Evolutionary conservation across 2,888 invertebrate genomes (phyloP).

Genomic region (Prosopocoilus inquinatus): DNA sequence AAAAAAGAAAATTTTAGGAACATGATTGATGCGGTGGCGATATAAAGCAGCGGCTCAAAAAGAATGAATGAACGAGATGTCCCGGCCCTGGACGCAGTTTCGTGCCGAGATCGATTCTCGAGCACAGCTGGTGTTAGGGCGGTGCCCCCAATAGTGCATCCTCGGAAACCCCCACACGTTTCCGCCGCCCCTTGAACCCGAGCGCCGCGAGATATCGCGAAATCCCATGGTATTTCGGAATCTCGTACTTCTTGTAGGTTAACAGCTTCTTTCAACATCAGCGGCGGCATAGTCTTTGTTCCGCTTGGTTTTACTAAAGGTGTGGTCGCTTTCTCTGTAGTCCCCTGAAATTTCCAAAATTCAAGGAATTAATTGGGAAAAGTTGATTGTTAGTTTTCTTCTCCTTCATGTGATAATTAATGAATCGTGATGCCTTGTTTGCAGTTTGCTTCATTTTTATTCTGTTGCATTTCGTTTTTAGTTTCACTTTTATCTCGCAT

Average conservation of each 20-base stretch:
- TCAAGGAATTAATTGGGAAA: too few relatives aligned
- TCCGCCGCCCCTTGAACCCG: neutral
- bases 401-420: too few relatives aligned
- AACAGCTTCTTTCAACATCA: neutral
- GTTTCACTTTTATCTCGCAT: too few relatives aligned
- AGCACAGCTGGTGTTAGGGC: slow-evolving; percentile 50
- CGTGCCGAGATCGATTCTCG: slow-evolving; percentile 44
- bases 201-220: slow-evolving; percentile 14
- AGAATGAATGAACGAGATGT: slow-evolving; percentile 33
- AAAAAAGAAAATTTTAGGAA: neutral
- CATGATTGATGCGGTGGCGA: slow-evolving; percentile 18
- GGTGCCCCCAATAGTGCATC: slow-evolving; percentile 40
- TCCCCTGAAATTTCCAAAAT: too few relatives aligned
- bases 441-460: too few relatives aligned
- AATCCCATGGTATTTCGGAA: slow-evolving; percentile 21
- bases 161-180: slow-evolving; percentile 26
- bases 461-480: too few relatives aligned
- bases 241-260: slow-evolving; percentile 17
- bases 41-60: slow-evolving; percentile 20
- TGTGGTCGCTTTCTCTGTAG: too few relatives aligned
- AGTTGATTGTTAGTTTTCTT: too few relatives aligned
- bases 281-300: neutral
- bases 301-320: too few relatives aligned
- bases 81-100: slow-evolving; percentile 44
- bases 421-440: too few relatives aligned